Conservation (phyloP, 2,888 invertebrate genomes). For the Xanthorhoe designata region DNA sequence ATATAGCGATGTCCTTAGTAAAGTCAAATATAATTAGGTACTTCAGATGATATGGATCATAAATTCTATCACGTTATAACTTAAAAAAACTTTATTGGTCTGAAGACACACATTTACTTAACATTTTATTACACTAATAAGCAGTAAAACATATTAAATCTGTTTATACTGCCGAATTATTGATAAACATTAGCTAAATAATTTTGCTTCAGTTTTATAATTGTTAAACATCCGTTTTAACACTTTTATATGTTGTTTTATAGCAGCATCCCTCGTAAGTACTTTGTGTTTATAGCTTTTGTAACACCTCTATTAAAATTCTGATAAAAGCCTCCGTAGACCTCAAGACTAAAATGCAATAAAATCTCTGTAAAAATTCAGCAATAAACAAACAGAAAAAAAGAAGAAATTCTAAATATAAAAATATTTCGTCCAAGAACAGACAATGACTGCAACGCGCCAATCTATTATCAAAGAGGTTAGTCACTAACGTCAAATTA, state of each 20-base stretch:
- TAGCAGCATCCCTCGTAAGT: not conserved
- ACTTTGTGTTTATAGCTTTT: not conserved
- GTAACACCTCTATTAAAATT: not conserved
- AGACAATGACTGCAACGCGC: slow-evolving; percentile 13
- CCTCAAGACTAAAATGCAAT: not conserved
- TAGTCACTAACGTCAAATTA: slow-evolving; percentile 29
- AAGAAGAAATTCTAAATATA: slow-evolving; percentile 13
- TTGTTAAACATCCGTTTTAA: slow-evolving; percentile 20
- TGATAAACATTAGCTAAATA: slow-evolving; percentile 36
- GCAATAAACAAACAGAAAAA: not conserved
- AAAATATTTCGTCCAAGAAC: slow-evolving; percentile 28
- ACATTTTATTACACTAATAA: slow-evolving; percentile 39
- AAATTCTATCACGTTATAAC: slow-evolving; percentile 33
- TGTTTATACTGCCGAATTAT: slow-evolving; percentile 31
- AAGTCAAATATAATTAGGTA: slow-evolving; percentile 31
- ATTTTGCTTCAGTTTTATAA: slow-evolving; percentile 28
- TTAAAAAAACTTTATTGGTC: slow-evolving; percentile 33
- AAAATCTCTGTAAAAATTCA: not conserved
- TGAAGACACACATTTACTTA: slow-evolving; percentile 39
- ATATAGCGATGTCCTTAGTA: slow-evolving; percentile 15
- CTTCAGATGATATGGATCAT: slow-evolving; percentile 32
- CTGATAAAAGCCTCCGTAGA: not conserved
- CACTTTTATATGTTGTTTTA: not conserved
- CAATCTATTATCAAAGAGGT: slow-evolving; percentile 28
- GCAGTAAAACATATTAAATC: slow-evolving; percentile 32